Conservation (phyloP, 2,797 vertebrate species). For the Tarsius wallacei region DNA sequence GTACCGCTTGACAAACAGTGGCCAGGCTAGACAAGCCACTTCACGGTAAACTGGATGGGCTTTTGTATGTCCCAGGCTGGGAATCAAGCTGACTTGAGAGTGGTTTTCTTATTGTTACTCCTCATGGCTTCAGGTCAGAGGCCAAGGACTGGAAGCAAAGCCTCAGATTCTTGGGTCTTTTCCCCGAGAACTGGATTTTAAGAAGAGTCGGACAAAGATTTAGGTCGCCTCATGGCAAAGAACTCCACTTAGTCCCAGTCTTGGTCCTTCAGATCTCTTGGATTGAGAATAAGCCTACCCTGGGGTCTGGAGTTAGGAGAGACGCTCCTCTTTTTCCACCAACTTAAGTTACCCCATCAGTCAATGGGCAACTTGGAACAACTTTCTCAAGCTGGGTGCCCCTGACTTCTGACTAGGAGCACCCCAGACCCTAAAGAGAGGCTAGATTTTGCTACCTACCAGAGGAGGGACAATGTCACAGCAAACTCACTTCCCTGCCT, state of each 20-base stretch:
- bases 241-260: not conserved
- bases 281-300: not conserved
- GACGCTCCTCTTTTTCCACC: not conserved
- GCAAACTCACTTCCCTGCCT: not conserved
- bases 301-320: not conserved
- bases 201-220: not conserved
- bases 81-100: not conserved
- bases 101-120: not conserved
- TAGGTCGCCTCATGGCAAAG: not conserved
- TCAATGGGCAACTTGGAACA: not conserved
- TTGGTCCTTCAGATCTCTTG: not conserved
- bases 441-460: not conserved
- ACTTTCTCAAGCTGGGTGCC: not conserved
- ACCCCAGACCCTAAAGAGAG: not conserved
- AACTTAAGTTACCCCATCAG: not conserved
- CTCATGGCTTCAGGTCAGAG: conserved; percentile 22
- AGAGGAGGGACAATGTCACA: not conserved
- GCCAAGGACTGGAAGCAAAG: not conserved
- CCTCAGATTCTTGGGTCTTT: conserved; percentile 39
- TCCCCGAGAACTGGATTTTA: not conserved
- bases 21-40: not conserved
- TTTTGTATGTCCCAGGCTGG: not conserved
- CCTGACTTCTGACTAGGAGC: not conserved
- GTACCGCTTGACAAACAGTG: not conserved
- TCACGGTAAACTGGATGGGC: not conserved